Base-by-base conservation (phyloP, 2,888 invertebrate species). In the Eupithecia exiguata region DNA sequence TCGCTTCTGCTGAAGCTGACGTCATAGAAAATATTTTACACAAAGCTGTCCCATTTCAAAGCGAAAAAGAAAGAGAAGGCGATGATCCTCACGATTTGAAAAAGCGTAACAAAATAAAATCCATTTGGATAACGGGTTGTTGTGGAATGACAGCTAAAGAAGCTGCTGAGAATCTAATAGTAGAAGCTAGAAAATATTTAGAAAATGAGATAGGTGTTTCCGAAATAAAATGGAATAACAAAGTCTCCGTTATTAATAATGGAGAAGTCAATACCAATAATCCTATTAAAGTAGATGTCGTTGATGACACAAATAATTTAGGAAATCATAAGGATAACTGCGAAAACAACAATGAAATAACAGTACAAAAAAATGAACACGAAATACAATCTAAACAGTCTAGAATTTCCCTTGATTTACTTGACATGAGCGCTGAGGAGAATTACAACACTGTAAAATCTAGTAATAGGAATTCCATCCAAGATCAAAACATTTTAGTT, bases 1-100 rank as follows among this genome's bases (percentile, higher is more conserved):
- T 99, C 70, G 99, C 99, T 6, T 95, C 96, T 78, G 96, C 97
- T 49, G 95, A 96, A 86, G 92, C 95, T 0, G 92, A 95, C 72
- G 92, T 95, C 4, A 95, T 99, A 71, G 98, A 98, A 89, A 96
- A 96, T 82, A 95, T 97, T 67, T 94, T 99, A 14, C 95, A 96
- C 76, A 97, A 96, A 87, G 96, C 97, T 5, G 93, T 96, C 4
- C 98, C 99, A 46, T 99, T 99, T 91, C 97, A 98, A 91, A 98
- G 97, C 82, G 96, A 96, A 76, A 98, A 97, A 87, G 96, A 96
- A 85, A 93, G 96, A 82, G 96, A 97, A 66, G 95, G 96, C 74
- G 97, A 98, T 87, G 95, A 96, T 77, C 95, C 95, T 69, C 90
- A 92, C 79, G 97, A 96, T 83, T 92, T 95, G 12, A 94, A 95